A percentile compares a stretch with the other conserved stretches of the same genome.
phyloP scores from a whole-genome alignment of 2,113 vertebrate species.

The Rhodinocichla rosea region DNA sequence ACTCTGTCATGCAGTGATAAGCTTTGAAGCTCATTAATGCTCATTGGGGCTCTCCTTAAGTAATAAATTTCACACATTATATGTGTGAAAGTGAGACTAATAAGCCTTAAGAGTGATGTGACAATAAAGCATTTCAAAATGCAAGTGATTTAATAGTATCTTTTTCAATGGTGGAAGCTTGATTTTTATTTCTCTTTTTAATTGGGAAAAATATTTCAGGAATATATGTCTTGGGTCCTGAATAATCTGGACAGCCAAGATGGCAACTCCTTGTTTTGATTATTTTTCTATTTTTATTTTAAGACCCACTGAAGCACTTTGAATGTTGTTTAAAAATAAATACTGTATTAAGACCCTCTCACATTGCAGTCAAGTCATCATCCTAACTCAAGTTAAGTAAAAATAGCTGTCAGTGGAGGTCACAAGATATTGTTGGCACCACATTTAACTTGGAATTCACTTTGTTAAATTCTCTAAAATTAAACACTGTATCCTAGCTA shows the following conservation, averaged over 20 bases:
- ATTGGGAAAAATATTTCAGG: not conserved
- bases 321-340: not conserved
- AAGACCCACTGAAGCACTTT: not conserved
- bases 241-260: not conserved
- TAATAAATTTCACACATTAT: not conserved
- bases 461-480: slow-evolving; percentile 1
- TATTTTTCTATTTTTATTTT: not conserved
- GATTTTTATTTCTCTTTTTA: not conserved
- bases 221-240: not conserved
- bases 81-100: not conserved
- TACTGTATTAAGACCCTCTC: not conserved
- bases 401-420: not conserved
- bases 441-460: not conserved
- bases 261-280: not conserved
- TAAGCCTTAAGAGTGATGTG: not conserved
- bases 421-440: not conserved
- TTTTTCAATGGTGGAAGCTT: not conserved
- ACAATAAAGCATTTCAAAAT: not conserved
- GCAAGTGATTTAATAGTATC: not conserved
- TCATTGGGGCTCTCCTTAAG: not conserved
- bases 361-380: not conserved
- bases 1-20: not conserved
- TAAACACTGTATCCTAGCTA: not conserved
- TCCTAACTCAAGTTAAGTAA: not conserved
- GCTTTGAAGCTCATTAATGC: not conserved